Conservation (phyloP, 2,888 invertebrate species). For the Acleris holmiana region DNA sequence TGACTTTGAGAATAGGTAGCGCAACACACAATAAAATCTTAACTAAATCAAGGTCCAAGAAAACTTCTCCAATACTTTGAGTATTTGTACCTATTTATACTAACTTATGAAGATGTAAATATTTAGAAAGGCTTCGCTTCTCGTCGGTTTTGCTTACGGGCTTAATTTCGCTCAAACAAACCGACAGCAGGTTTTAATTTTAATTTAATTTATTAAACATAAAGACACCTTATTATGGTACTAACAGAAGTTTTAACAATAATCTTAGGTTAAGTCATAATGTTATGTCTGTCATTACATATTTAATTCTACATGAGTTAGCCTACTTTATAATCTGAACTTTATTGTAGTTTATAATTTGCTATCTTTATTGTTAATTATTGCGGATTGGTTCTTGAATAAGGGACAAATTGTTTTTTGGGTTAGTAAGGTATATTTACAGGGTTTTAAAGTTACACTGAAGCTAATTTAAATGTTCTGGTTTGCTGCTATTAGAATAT, state of each 20-base stretch:
- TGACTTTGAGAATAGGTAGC: conserved; percentile 10
- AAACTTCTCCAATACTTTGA: conserved; percentile 15
- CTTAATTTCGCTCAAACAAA: conserved; percentile 34
- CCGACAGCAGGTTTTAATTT: conserved; percentile 35
- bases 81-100: conserved; percentile 21
- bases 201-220: conserved; percentile 34
- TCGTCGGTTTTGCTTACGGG: conserved; percentile 25
- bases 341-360: conserved; percentile 69
- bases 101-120: conserved; percentile 34
- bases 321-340: conserved; percentile 68
- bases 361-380: conserved; percentile 62
- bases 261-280: conserved; percentile 58
- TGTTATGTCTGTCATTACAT: conserved; percentile 68
- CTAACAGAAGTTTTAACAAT: conserved; percentile 58
- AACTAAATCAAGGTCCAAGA: conserved; percentile 17
- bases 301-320: conserved; percentile 74
- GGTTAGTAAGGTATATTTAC: conserved; percentile 30
- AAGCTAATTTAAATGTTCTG: conserved; percentile 24
- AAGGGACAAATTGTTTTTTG: conserved; percentile 37
- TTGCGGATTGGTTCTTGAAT: conserved; percentile 36
- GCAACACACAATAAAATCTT: neutral
- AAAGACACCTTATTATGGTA: conserved; percentile 45
- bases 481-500: conserved; percentile 35
- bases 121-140: conserved; percentile 20
- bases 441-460: conserved; percentile 35